Percentiles rank a stretch among this genome's conserved stretches.
These are phyloP conservation scores for Steinernema feltiae DNA, from an alignment of 1,140 invertebrate genomes.

Conservation along the genomic window DNA sequence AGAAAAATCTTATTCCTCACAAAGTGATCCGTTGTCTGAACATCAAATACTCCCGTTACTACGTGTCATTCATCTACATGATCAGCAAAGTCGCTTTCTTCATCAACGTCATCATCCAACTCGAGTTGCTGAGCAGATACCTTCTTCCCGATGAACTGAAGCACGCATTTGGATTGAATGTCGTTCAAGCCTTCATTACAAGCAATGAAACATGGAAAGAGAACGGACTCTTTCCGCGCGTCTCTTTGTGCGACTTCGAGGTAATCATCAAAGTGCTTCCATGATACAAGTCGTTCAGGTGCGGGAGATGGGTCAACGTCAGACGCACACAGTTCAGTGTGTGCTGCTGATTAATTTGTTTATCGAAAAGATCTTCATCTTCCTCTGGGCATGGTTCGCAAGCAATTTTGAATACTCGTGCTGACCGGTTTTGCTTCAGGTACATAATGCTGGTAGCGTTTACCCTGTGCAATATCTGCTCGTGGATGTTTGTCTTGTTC, in stretches of 20 bases:
- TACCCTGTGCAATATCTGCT: slow-evolving; percentile 44
- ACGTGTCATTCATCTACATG: slow-evolving; percentile 51
- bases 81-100: slow-evolving; percentile 49
- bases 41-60: slow-evolving; percentile 52
- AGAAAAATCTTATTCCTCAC: slow-evolving; percentile 50
- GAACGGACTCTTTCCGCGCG: slow-evolving; percentile 60
- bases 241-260: slow-evolving; percentile 63
- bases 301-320: slow-evolving; percentile 54
- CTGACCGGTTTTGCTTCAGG: slow-evolving; percentile 19
- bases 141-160: slow-evolving; percentile 34
- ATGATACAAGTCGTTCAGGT: slow-evolving; percentile 28
- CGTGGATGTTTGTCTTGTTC: slow-evolving; percentile 49
- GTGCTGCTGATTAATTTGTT: slow-evolving; percentile 37
- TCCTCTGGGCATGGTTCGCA: slow-evolving; percentile 53
- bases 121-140: slow-evolving; percentile 46
- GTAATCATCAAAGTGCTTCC: slow-evolving; percentile 47
- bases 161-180: slow-evolving; percentile 43
- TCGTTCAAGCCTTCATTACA: slow-evolving; percentile 31
- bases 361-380: slow-evolving; percentile 44
- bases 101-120: slow-evolving; percentile 45
- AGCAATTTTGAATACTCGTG: neutral
- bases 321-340: slow-evolving; percentile 54
- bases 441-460: slow-evolving; percentile 42
- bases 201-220: slow-evolving; percentile 54
- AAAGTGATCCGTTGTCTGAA: slow-evolving; percentile 51